A percentile compares a stretch with the other conserved stretches of the same genome.
Evolutionary conservation across 2,888 invertebrate genomes (phyloP).

Genomic region (Drosophila barbarae): DNA sequence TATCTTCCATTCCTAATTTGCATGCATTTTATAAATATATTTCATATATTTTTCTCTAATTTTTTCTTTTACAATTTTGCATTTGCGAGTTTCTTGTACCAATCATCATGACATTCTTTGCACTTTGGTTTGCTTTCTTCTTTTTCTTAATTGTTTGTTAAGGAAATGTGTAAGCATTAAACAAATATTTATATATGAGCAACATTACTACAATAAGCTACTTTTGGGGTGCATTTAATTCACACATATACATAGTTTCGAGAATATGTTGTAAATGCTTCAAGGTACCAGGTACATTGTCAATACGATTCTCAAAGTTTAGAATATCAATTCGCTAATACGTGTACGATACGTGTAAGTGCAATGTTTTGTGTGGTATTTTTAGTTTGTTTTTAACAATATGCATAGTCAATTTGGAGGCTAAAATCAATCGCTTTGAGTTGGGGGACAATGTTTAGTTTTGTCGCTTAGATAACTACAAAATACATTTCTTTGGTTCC

Average conservation of each 20-base stretch:
- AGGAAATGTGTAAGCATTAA: conserved; percentile 1
- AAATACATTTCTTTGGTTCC: conserved; percentile 33
- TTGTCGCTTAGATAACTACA: conserved; percentile 45
- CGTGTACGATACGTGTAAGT: conserved; percentile 32
- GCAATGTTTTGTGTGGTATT: conserved; percentile 27
- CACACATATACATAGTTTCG: conserved; percentile 30
- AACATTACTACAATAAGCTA: conserved; percentile 46
- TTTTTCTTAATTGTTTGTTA: not conserved
- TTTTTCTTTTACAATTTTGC: conserved; percentile 13
- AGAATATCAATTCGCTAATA: conserved; percentile 46
- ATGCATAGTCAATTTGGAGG: conserved; percentile 24
- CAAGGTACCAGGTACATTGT: conserved; percentile 53
- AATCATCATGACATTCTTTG: conserved; percentile 9
- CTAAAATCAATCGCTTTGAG: conserved; percentile 15
- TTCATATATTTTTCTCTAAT: not conserved
- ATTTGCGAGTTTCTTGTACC: not conserved
- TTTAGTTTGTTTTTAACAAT: conserved; percentile 41
- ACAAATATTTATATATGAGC: conserved; percentile 6
- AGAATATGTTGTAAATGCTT: conserved; percentile 55
- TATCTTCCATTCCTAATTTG: not conserved
- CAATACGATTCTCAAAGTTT: conserved; percentile 46
- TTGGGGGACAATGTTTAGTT: conserved; percentile 18
- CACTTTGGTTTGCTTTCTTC: conserved; percentile 5
- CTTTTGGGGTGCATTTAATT: conserved; percentile 37
- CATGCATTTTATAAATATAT: conserved; percentile 28